These are phyloP conservation scores for Drosophila macrospina DNA, from an alignment of 2,888 invertebrate species.

Conservation along the genomic window DNA sequence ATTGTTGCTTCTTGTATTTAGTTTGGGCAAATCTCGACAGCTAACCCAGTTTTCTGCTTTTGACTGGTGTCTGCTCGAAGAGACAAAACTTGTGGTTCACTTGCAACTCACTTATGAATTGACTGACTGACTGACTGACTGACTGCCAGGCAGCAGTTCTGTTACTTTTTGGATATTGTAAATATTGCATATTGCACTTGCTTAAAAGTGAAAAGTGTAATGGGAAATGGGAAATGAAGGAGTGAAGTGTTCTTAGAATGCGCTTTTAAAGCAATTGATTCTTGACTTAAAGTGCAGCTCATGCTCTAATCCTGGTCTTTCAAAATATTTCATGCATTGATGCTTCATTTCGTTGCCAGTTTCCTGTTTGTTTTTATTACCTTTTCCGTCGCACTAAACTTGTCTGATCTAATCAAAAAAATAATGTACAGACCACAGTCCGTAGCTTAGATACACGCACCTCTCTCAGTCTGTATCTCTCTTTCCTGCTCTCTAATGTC, in stretches of 20 bases:
- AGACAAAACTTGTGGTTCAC: conserved; percentile 36
- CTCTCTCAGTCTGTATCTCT: background rate
- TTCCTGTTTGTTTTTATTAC: background rate
- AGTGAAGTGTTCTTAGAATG: too few species aligned
- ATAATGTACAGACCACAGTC: conserved; percentile 33
- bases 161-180: conserved; percentile 45
- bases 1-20: conserved; percentile 21
- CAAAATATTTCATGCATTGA: background rate
- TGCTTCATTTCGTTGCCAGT: background rate
- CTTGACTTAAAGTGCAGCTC: too few species aligned
- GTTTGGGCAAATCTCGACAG: conserved; percentile 58
- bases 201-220: background rate
- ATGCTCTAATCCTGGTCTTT: background rate
- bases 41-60: conserved; percentile 77
- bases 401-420: conserved; percentile 58
- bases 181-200: conserved; percentile 54
- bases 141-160: conserved; percentile 48
- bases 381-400: conserved; percentile 19
- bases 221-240: background rate
- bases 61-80: conserved; percentile 36
- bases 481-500: background rate
- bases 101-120: conserved; percentile 45
- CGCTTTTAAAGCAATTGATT: too few species aligned
- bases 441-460: background rate
- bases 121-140: too few species aligned